A percentile compares a stretch with the other conserved stretches of the same genome.
phyloP scores from a whole-genome alignment of 1,140 invertebrate species.

The Zophobas morio region DNA sequence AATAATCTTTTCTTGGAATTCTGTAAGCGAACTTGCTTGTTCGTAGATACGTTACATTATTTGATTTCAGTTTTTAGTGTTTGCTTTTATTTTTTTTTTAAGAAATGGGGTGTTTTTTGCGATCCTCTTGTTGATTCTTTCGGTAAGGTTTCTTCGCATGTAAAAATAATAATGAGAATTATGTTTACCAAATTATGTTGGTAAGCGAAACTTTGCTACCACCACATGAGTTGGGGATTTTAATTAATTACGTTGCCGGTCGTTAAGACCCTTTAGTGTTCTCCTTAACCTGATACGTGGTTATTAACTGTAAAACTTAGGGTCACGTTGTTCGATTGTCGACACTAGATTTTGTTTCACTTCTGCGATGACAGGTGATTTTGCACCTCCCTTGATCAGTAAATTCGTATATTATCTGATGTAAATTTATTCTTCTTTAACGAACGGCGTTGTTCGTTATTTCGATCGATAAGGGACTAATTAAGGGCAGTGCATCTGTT shows the following conservation, averaged over 20 bases:
- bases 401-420: neutral
- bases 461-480: conserved; percentile 2
- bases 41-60: too few species aligned
- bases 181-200: conserved; percentile 4
- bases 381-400: neutral
- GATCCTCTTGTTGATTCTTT: too few species aligned
- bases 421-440: conserved; percentile 13
- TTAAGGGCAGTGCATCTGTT: conserved; percentile 22
- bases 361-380: conserved; percentile 17
- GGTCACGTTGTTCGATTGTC: conserved; percentile 28
- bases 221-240: conserved; percentile 33
- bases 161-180: neutral
- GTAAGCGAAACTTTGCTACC: conserved; percentile 16
- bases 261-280: conserved; percentile 32
- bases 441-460: conserved; percentile 4
- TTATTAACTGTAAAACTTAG: conserved; percentile 30
- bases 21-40: too few species aligned
- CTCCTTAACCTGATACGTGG: conserved; percentile 34
- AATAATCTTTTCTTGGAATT: too few species aligned
- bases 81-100: too few species aligned
- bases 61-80: too few species aligned
- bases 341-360: conserved; percentile 10
- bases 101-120: too few species aligned
- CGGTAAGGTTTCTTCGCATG: neutral
- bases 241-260: conserved; percentile 34